Conservation (phyloP, 2,113 vertebrate genomes). For the Sciurus niger region DNA sequence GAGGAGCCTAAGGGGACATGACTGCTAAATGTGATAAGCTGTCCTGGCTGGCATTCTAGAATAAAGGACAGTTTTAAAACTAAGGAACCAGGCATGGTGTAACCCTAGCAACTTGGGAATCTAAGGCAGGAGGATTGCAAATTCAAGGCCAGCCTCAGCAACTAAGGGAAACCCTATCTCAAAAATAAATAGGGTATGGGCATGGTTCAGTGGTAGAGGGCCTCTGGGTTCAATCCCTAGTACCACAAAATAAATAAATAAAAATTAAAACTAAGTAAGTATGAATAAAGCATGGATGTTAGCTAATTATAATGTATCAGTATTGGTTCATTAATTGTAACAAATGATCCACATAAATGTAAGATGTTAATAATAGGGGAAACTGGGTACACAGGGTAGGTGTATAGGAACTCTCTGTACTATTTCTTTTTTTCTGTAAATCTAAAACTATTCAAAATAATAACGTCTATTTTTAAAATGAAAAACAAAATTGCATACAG, state of each 20-base stretch:
- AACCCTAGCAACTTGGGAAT: too few relatives aligned
- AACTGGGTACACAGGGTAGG: accelerated
- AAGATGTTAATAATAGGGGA: background rate
- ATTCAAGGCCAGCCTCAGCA: too few relatives aligned
- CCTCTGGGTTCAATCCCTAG: too few relatives aligned
- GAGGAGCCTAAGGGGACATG: background rate
- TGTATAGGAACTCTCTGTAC: background rate
- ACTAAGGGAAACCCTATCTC: too few relatives aligned
- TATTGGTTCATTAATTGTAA: background rate
- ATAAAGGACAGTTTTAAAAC: background rate
- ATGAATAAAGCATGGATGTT: background rate
- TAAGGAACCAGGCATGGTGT: too few relatives aligned
- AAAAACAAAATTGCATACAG: background rate
- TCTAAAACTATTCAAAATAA: slow-evolving; percentile 41
- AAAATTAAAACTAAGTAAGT: background rate
- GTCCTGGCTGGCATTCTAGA: background rate
- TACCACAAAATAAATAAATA: too few relatives aligned
- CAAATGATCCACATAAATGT: background rate
- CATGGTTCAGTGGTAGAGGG: too few relatives aligned
- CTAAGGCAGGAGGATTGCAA: too few relatives aligned
- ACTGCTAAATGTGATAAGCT: background rate
- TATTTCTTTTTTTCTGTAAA: background rate
- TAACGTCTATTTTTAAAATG: slow-evolving; percentile 13
- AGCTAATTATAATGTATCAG: background rate
- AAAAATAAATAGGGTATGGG: too few relatives aligned